A percentile compares a stretch with the other conserved stretches of the same genome.
Conservation (phyloP, 2,888 invertebrate genomes). For the Bhutanitis thaidina region DNA sequence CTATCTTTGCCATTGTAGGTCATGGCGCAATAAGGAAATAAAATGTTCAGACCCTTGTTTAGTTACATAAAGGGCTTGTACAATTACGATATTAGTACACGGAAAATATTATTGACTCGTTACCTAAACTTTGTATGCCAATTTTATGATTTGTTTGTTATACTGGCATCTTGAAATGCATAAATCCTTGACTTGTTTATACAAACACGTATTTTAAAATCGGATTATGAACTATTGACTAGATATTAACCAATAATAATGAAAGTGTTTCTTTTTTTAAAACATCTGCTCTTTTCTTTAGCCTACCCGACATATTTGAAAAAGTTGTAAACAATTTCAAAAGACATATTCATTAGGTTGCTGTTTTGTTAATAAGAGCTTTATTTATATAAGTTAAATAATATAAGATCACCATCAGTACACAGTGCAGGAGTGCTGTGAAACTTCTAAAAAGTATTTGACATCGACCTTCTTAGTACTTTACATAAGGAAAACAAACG, state of each 20-base stretch:
- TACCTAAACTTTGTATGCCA: too few species aligned
- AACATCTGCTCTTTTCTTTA: background rate
- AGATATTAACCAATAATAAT: conserved; percentile 2
- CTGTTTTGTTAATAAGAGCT: too few species aligned
- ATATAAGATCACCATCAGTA: too few species aligned
- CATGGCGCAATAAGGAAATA: too few species aligned
- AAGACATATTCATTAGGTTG: background rate
- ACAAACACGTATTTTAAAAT: background rate
- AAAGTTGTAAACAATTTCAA: background rate
- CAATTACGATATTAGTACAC: too few species aligned
- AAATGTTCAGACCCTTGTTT: too few species aligned
- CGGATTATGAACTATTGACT: background rate
- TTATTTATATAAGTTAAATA: too few species aligned
- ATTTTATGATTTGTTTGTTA: background rate
- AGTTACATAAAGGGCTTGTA: too few species aligned
- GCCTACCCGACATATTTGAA: conserved; percentile 14
- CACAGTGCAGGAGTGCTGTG: too few species aligned
- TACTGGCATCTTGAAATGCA: background rate
- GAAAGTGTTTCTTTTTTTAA: conserved; percentile 9
- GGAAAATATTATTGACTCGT: too few species aligned
- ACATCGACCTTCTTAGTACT: background rate
- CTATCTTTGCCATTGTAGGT: too few species aligned
- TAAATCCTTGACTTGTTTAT: conserved; percentile 1
- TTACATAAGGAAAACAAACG: conserved; percentile 13
- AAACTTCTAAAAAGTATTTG: too few species aligned